phyloP scores from a whole-genome alignment of 2,113 vertebrate species.

The Narcine bancroftii region DNA sequence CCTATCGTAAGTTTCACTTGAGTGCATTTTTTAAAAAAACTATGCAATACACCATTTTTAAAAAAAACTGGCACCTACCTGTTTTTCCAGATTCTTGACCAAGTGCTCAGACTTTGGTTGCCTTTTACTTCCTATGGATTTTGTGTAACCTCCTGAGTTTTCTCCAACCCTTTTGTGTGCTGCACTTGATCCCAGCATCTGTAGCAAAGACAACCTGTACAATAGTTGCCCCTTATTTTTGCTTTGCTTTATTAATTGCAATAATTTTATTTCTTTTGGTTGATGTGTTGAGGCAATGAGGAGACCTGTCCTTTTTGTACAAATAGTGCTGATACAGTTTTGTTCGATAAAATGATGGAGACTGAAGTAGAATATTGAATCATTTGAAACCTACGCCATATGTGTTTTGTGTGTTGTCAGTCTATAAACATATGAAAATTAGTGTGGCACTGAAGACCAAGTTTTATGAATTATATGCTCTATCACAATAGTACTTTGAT shows the following conservation, averaged over 20 bases:
- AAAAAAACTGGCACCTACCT: too few relatives aligned
- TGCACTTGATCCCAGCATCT: too few relatives aligned
- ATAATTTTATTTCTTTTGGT: neutral
- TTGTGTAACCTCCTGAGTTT: too few relatives aligned
- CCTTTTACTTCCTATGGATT: too few relatives aligned
- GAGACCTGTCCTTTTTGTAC: neutral
- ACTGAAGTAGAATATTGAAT: neutral
- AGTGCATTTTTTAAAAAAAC: neutral
- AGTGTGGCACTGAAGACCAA: neutral
- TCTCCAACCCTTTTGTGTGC: too few relatives aligned
- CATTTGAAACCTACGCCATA: too few relatives aligned
- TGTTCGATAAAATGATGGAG: too few relatives aligned
- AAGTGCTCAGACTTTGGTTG: too few relatives aligned
- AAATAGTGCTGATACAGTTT: neutral
- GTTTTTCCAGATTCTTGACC: too few relatives aligned
- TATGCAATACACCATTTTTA: too few relatives aligned
- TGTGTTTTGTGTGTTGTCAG: too few relatives aligned
- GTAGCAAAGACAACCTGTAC: neutral
- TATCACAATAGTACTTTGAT: neutral
- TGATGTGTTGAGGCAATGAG: neutral
- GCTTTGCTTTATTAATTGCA: neutral
- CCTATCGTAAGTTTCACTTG: neutral
- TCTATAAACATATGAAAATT: too few relatives aligned
- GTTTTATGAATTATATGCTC: neutral
- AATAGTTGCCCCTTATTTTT: neutral